phyloP scores from a whole-genome alignment of 2,888 invertebrate genomes.

The Thelaira solivaga region DNA sequence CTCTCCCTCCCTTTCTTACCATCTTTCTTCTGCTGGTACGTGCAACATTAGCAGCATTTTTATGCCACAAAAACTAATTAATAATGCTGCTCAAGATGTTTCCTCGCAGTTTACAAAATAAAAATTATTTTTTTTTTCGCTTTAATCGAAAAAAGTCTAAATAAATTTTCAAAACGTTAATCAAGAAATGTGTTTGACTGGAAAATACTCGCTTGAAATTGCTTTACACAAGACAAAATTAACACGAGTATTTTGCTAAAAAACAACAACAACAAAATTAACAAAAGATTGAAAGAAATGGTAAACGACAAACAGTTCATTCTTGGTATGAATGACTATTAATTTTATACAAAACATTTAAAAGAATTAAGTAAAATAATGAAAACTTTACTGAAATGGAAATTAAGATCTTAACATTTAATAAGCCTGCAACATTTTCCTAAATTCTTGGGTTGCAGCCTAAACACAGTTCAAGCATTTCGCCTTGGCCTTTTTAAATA shows the following conservation, averaged over 20 bases:
- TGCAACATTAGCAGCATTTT: conserved; percentile 14
- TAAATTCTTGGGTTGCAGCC: no score
- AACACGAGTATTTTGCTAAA: conserved; percentile 30
- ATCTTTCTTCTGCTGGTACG: conserved; percentile 26
- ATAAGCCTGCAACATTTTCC: no score
- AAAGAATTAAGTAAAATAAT: background rate
- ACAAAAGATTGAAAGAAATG: conserved; percentile 4
- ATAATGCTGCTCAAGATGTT: conserved; percentile 53
- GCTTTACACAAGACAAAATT: background rate
- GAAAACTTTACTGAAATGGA: background rate
- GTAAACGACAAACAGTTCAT: background rate
- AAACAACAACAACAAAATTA: no score
- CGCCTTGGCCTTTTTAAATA: no score
- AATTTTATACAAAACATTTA: conserved; percentile 10
- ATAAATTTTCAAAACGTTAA: conserved; percentile 32
- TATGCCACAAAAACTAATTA: conserved; percentile 45
- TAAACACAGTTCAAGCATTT: no score
- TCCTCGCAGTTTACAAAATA: conserved; percentile 26
- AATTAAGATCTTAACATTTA: background rate
- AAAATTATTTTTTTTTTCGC: no score
- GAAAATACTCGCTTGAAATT: conserved; percentile 10
- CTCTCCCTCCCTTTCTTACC: no score
- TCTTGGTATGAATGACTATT: background rate
- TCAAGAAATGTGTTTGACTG: conserved; percentile 39
- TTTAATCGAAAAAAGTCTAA: conserved; percentile 29